Evolutionary conservation across 1,140 invertebrate genomes (phyloP).

Genomic region (Laupala kohalensis): DNA sequence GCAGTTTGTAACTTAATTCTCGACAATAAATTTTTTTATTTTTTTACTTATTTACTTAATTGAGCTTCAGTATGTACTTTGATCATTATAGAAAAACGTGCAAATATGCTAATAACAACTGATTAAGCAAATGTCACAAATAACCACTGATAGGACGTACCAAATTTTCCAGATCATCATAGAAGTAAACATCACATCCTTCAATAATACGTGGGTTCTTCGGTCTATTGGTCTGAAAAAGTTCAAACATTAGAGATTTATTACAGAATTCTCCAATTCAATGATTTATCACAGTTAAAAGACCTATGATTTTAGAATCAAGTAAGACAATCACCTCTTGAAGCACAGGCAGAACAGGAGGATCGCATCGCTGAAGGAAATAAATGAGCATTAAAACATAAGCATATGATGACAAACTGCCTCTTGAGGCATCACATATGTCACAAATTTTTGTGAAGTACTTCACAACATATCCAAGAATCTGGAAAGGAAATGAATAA

Average conservation of each 20-base stretch:
- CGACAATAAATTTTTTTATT: no score
- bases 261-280: not conserved
- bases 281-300: no score
- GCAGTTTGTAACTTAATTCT: no score
- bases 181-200: constrained; percentile 14
- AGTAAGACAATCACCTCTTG: constrained; percentile 34
- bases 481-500: constrained; percentile 19
- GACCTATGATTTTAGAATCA: no score
- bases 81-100: no score
- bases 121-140: no score
- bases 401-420: constrained; percentile 49
- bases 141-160: no score
- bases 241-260: no score
- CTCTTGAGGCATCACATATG: constrained; percentile 46
- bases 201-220: constrained; percentile 6
- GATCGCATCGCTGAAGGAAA: constrained; percentile 41
- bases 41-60: no score
- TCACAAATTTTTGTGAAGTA: constrained; percentile 46
- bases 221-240: not conserved
- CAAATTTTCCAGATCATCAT: constrained; percentile 10
- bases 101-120: no score
- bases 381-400: constrained; percentile 47
- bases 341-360: constrained; percentile 45
- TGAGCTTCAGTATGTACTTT: no score
- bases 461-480: constrained; percentile 43